Evolutionary conservation across 2,888 invertebrate species (phyloP), one percentile per base, ranked within the genome.

Genomic region (Crioceris asparagi): DNA sequence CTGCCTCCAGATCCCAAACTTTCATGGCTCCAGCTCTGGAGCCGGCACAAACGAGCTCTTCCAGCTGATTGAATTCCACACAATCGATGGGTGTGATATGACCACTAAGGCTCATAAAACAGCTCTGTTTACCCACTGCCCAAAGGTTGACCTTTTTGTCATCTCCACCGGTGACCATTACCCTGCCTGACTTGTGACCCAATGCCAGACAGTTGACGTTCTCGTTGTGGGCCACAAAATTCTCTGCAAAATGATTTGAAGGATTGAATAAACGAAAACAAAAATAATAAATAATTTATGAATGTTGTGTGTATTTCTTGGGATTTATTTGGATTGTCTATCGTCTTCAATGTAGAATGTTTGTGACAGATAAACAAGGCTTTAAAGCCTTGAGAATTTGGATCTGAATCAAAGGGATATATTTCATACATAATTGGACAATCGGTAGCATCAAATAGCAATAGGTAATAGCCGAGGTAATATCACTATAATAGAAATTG

Each of bases 81-180:
- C 92, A 88, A 68, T 93, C 92, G 49, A 96, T 83, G 11, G 92
- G 81, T 34, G 92, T 88, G 48, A 87, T 86, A 62, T 96, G 94
- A 1, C 93, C 96, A 63, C 86, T 85, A 48, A 96, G 69, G 60
- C 90, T 90, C 92, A 96, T 87, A 57, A 96, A 85, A 68, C 92
- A 93, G 64, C 86, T 88, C 55, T 86, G 83, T 60, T 93, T 86
- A 25, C 93, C 94, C 46, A 94, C 85, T 10, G 93, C 91, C 94
- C 94, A 96, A 49, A 96, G 68, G 67, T 96, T 96, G 35, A 96
- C 93, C 68, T 93, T 93, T 62, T 90, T 87, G 69, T 96, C 96
- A 62, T 93, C 92, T 42, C 96, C 94, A 38, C 96, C 96, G 42
- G 91, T 91, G 26, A 86, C 91, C 62, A 92, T 74, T 35, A 92